Evolutionary conservation across 2,797 vertebrate genomes (phyloP).

Genomic region (Manis crassicaudata): DNA sequence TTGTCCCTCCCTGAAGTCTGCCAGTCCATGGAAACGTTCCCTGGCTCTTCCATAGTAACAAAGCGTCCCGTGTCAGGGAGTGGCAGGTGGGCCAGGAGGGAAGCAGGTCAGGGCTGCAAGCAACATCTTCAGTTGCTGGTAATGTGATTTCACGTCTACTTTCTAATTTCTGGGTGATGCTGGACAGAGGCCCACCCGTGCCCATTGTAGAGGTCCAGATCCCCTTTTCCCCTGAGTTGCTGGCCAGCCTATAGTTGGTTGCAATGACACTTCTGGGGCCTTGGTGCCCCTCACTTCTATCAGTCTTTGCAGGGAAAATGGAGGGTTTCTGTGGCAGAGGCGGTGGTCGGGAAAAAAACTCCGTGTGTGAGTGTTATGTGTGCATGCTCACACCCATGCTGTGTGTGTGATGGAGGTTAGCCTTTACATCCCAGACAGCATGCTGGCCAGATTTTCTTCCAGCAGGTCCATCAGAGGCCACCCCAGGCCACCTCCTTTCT

Average conservation of each 20-base stretch:
- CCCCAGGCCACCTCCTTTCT: not conserved
- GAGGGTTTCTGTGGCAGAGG: not conserved
- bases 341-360: not conserved
- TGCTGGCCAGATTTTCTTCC: not conserved
- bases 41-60: not conserved
- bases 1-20: not conserved
- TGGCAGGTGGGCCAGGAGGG: not conserved
- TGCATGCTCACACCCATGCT: not conserved
- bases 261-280: not conserved
- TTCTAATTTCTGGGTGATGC: slow-evolving; percentile 41
- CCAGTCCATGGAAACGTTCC: not conserved
- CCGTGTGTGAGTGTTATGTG: not conserved
- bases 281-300: not conserved
- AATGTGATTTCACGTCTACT: not conserved
- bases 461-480: not conserved
- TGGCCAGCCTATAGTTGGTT: not conserved
- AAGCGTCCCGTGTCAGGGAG: not conserved
- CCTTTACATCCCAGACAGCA: not conserved
- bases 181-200: slow-evolving; percentile 1
- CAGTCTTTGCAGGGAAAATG: slow-evolving; percentile 46
- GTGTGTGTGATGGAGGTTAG: not conserved
- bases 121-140: slow-evolving; percentile 21
- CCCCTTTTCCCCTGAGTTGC: not conserved
- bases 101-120: not conserved
- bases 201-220: not conserved